These are phyloP conservation scores for Oreochromis spilurus DNA, from an alignment of 2,113 vertebrate genomes.

Conservation along the genomic window DNA sequence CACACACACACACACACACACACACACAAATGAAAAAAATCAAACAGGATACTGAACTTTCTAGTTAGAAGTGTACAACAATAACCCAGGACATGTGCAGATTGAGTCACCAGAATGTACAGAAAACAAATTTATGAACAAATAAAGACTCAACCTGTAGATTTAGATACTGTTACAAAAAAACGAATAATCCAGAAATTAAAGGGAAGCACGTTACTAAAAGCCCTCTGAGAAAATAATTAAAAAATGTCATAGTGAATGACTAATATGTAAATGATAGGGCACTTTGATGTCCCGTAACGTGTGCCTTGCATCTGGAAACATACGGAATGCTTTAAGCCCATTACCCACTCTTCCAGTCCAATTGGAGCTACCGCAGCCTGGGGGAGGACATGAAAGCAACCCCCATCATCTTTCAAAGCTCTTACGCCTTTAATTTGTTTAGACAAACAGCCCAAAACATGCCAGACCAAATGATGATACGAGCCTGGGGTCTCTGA, in stretches of 20 bases:
- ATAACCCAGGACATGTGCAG: background rate
- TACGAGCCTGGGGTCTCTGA: constrained; percentile 17
- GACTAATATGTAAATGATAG: constrained; percentile 55
- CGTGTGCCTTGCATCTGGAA: constrained; percentile 46
- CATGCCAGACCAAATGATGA: constrained; percentile 40
- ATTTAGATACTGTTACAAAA: background rate
- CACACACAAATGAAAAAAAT: background rate
- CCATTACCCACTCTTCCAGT: constrained; percentile 56
- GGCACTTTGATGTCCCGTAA: constrained; percentile 53
- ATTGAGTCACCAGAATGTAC: background rate
- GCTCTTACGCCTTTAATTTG: constrained; percentile 61
- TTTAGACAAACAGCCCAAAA: constrained; percentile 70
- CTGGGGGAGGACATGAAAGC: constrained; percentile 63
- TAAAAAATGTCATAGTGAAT: constrained; percentile 5
- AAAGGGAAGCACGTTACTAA: background rate
- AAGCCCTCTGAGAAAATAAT: background rate
- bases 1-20: background rate
- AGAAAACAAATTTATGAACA: background rate
- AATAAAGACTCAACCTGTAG: background rate
- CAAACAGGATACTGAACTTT: too few relatives aligned
- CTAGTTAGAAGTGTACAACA: background rate
- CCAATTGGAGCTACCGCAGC: constrained; percentile 55
- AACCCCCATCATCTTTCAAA: constrained; percentile 51
- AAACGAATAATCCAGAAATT: background rate
- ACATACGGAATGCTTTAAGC: constrained; percentile 62